Base-by-base conservation (phyloP, 2,888 invertebrate genomes). In the Syritta pipiens region DNA sequence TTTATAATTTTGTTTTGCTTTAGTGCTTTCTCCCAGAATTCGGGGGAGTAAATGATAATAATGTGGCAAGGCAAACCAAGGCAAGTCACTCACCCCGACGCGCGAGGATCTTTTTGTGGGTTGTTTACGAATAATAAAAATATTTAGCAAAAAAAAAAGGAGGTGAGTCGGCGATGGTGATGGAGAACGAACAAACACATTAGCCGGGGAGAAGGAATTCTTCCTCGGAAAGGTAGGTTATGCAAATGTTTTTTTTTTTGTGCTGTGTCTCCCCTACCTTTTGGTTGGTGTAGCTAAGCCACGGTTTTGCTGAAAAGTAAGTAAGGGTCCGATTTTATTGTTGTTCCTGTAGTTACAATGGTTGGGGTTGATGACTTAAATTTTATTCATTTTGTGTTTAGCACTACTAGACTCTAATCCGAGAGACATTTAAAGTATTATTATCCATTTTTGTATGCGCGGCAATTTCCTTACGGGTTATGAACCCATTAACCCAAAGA, bases 91-190 rank as follows among this genome's bases (percentile, higher is more conserved):
- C 40, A 57, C 42, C 46, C 55, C 37, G 55, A 49, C 35, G 26
- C 28, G 46, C 51, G 67, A 44, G 74, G 44, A 67, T 74, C 57
- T 68, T 75, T 53, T 68, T 75, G 59, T 46, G 67, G 67, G 60
- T 75, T 68, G 68, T 67, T 75, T 75, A 53, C 67, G 74, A 74
- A 67, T 74, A 74, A 67, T 74, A 74, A 74, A 51, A 67, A 59
- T 74, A 60, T 74, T 59, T 32, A 67, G 51, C 44, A 59, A 49
- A 57, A 65, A 37, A 24, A 59, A 28, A 28, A 37, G 1, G 14
- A 1, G 1, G 10, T n/a, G n/a, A n/a, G n/a, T n/a, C n/a, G n/a
- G n/a, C n/a, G n/a, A n/a, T n/a, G 12, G 22, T 37, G n/a, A 37
- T 28, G 17, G 19, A 72, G 53, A 65, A 60, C 53, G 37, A 75